These are phyloP conservation scores for Xiphophorus birchmanni DNA, from an alignment of 2,797 vertebrate genomes.

Conservation along the genomic window DNA sequence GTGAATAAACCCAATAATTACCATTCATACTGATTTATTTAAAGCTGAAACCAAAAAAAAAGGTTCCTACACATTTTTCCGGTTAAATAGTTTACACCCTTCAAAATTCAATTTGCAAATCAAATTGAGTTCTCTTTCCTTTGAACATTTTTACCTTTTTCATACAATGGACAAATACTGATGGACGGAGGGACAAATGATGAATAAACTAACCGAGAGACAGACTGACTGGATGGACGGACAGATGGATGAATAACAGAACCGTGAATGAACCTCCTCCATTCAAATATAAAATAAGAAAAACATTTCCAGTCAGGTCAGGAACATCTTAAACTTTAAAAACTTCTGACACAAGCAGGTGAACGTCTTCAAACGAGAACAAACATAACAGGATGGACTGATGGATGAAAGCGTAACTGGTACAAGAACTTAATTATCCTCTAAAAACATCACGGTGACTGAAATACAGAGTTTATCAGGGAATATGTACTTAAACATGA, in stretches of 20 bases:
- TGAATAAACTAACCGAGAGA: not conserved
- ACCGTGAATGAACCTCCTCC: not conserved
- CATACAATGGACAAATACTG: not conserved
- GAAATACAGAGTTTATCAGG: not conserved
- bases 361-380: not conserved
- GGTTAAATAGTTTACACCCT: too few species aligned
- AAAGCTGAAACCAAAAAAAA: not conserved
- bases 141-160: not conserved
- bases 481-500: not conserved
- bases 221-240: not conserved
- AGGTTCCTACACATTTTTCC: not conserved
- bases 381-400: not conserved
- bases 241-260: not conserved
- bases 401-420: not conserved
- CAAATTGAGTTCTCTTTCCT: not conserved
- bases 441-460: not conserved
- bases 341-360: not conserved
- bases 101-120: not conserved
- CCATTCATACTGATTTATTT: not conserved
- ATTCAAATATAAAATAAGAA: not conserved
- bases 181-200: not conserved
- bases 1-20: not conserved
- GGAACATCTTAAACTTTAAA: not conserved
- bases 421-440: not conserved
- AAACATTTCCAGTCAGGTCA: not conserved